Conservation (phyloP, 2,797 vertebrate species). For the Darevskia mixta region DNA sequence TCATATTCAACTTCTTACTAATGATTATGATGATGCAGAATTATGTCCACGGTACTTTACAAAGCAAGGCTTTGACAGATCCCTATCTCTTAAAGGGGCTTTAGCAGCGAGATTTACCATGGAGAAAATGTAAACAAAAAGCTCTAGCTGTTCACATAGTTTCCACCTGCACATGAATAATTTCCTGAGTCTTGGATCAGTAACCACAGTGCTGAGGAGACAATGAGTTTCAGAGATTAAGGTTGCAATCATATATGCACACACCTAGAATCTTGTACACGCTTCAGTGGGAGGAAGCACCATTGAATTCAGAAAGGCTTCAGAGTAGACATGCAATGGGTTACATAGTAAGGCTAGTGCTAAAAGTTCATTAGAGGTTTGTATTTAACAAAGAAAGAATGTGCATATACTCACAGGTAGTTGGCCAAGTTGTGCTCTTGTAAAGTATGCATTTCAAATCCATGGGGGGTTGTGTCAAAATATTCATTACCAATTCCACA, state of each 20-base stretch:
- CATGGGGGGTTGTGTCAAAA: constrained; percentile 97
- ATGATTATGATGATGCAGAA: too few species aligned
- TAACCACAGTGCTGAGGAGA: background rate
- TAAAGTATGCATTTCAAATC: constrained; percentile 97
- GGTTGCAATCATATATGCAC: too few species aligned
- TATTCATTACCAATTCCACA: constrained; percentile 99
- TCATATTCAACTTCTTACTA: background rate
- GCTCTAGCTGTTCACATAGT: background rate
- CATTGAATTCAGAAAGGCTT: background rate
- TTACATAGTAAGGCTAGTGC: background rate
- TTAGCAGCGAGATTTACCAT: background rate
- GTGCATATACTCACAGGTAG: constrained; percentile 92
- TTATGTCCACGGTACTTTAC: background rate
- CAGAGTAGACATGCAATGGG: background rate
- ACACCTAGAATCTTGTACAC: background rate
- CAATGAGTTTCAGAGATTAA: background rate
- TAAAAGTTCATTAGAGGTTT: background rate
- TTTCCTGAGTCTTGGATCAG: background rate
- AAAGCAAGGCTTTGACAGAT: background rate
- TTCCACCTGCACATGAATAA: background rate
- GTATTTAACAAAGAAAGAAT: constrained; percentile 5
- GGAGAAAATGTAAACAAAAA: background rate
- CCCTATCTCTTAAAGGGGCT: background rate
- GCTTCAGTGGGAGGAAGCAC: background rate
- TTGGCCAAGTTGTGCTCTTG: constrained; percentile 99